Conservation (phyloP, 2,888 invertebrate genomes). For the Tachystola acroxantha region DNA sequence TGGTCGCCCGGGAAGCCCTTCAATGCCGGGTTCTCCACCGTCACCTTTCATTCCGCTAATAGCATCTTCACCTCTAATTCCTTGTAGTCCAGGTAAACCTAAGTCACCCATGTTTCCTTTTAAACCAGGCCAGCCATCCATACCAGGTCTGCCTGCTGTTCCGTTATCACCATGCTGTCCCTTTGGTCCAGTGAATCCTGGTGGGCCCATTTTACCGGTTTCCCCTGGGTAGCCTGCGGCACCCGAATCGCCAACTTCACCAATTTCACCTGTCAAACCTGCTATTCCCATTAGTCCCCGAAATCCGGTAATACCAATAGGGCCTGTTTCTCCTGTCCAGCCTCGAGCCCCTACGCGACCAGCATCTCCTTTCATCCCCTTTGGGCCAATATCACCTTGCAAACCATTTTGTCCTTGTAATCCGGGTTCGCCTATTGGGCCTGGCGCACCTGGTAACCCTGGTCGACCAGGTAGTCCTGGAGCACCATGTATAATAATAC, state of each 20-base stretch:
- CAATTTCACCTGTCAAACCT: slow-evolving; percentile 54
- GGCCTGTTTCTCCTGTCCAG: slow-evolving; percentile 49
- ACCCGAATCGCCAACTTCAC: slow-evolving; percentile 88
- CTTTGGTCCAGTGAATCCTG: slow-evolving; percentile 38
- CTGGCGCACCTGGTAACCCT: slow-evolving; percentile 84
- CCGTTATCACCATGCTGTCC: slow-evolving; percentile 43
- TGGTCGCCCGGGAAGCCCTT: slow-evolving; percentile 68
- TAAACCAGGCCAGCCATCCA: slow-evolving; percentile 41
- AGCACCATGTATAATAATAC: slow-evolving; percentile 75
- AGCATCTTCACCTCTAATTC: slow-evolving; percentile 79
- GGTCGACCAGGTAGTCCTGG: slow-evolving; percentile 84
- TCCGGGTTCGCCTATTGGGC: slow-evolving; percentile 75
- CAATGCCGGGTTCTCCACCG: slow-evolving; percentile 58
- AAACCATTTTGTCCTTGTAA: slow-evolving; percentile 57
- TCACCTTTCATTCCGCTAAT: slow-evolving; percentile 81
- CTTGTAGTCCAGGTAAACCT: slow-evolving; percentile 76
- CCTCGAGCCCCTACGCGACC: slow-evolving; percentile 59
- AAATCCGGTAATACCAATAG: slow-evolving; percentile 58
- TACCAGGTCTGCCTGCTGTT: slow-evolving; percentile 33
- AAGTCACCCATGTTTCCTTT: slow-evolving; percentile 71
- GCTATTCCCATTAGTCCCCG: slow-evolving; percentile 61
- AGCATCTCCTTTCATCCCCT: slow-evolving; percentile 78
- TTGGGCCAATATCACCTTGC: slow-evolving; percentile 57
- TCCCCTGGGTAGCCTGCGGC: slow-evolving; percentile 67
- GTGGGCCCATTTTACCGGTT: slow-evolving; percentile 68